Percentiles rank a stretch among this genome's conserved stretches.
These are phyloP conservation scores for Ectemnius lituratus DNA, from an alignment of 2,888 invertebrate genomes.

Conservation along the genomic window DNA sequence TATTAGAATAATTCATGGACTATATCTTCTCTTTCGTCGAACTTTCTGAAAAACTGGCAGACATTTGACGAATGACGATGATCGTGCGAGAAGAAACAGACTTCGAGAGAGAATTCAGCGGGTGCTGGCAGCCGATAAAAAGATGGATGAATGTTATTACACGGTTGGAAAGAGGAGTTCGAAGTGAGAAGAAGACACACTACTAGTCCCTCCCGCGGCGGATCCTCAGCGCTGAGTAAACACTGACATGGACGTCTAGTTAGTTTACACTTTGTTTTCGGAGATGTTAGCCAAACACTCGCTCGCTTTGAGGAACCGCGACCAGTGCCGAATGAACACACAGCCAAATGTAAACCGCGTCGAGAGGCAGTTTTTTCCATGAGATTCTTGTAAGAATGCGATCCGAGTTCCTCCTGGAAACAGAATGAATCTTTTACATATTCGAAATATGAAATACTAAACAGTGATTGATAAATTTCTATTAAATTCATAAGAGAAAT, in stretches of 20 bases:
- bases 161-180: constrained; percentile 17
- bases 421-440: no score
- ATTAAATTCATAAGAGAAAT: no score
- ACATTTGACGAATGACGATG: no score
- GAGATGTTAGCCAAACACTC: constrained; percentile 74
- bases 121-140: constrained; percentile 34
- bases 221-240: constrained; percentile 65
- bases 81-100: no score
- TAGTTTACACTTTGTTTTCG: constrained; percentile 75
- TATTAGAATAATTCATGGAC: no score
- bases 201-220: constrained; percentile 2
- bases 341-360: neutral
- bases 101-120: no score
- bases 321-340: constrained; percentile 52
- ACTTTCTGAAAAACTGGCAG: no score
- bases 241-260: constrained; percentile 71
- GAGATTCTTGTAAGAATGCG: constrained; percentile 9
- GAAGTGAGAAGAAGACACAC: neutral
- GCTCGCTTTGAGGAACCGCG: constrained; percentile 68
- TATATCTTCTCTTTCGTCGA: no score
- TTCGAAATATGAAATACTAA: no score
- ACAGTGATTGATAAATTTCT: no score
- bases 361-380: constrained; percentile 38
- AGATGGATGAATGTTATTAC: constrained; percentile 55
- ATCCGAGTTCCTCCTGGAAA: neutral